Base-by-base conservation (phyloP, 2,797 vertebrate species). In the Heliangelus exortis region DNA sequence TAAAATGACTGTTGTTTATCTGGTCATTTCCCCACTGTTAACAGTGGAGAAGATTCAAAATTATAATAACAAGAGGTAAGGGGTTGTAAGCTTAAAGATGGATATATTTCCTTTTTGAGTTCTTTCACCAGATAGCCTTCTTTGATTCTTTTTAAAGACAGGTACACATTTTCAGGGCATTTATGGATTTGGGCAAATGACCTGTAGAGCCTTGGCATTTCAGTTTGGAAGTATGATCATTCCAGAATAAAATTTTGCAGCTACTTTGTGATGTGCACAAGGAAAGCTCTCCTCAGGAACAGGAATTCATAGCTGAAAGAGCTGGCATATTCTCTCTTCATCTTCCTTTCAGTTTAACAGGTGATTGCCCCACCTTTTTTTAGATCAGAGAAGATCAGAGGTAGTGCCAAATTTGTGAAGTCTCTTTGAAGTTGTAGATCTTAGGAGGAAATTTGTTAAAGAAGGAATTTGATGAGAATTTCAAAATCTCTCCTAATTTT, bases 121-220 rank as follows among this genome's bases (percentile, higher is more conserved):
- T 53, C 39, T 11, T 39, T 41, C 39, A 41, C 39, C 39, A 39
- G 39, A 41, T 41, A 41, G 39, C 39, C 13, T 14, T 14, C 39
- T 41, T 41, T 41, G 39, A 41, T 41, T 41, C 39, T 3, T 48
- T 43, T 72, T 58, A 19, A 76, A 68, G 34, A 45, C 3, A 43
- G 17, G 20, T 12, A 57, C 9, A 28, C 11, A 6, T 4, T 85
- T 75, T 47, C 19, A 77, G 61, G 5, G 9, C 10, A 31, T 75
- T 84, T 84, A 57, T 65, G 23, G 6, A 36, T 51, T 15, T 4
- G 4, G 15, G 17, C 0, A 1, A 29, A 31, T 2, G 5, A 58
- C 9, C 31, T 66, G 20, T 29, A 75, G 11, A 54, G 6, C 7
- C 22, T 36, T 48, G 10, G 26, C 74, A 74, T 71, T 59, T 36